Evolutionary conservation across 2,888 invertebrate species (phyloP), one percentile per base, ranked within the genome.

Genomic region (Abrostola triplasia): DNA sequence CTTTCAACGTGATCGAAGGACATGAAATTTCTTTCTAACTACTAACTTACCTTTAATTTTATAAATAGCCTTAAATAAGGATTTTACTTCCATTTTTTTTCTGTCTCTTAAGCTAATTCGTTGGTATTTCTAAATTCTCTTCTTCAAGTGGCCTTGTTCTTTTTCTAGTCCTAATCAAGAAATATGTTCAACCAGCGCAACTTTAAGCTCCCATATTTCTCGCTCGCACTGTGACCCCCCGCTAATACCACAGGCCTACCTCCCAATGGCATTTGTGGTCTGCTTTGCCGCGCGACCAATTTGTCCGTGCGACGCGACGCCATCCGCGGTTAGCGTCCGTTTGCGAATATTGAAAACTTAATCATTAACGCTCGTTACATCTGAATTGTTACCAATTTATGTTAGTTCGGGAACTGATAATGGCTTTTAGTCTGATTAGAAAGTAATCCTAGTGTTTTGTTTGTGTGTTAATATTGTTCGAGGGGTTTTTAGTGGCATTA

Each of bases 261-360:
- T 68, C 69, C 67, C 79, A 71, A 64, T 73, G 79, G 79, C 64
- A 72, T 72, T 76, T 81, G 79, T 57, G 79, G 79, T 75, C 48
- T 55, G 60, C 48, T 65, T 65, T 59, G 55, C 67, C 62, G 60
- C 62, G 65, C 71, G 62, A 81, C 81, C 74, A 79, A 79, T 79
- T 79, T 79, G 81, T 74, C 66, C 67, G 59, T 38, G 58, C 41
- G 56, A 56, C 38, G 58, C 41, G 56, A 38, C 60, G 55, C 54
- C 59, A 40, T 8, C 58, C 63, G 81, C 36, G 81, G 79, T 79
- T 77, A 52, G 56, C 56, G 63, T 48, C 61, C 65, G 73, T 67
- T 68, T 63, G 64, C 63, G 67, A 69, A 72, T 81, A 81, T 79
- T 79, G 81, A 76, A 79, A 79, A 79, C 79, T 79, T 81, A 76